Conservation (phyloP, 2,797 vertebrate genomes). For the Philypnodon macrostomus region DNA sequence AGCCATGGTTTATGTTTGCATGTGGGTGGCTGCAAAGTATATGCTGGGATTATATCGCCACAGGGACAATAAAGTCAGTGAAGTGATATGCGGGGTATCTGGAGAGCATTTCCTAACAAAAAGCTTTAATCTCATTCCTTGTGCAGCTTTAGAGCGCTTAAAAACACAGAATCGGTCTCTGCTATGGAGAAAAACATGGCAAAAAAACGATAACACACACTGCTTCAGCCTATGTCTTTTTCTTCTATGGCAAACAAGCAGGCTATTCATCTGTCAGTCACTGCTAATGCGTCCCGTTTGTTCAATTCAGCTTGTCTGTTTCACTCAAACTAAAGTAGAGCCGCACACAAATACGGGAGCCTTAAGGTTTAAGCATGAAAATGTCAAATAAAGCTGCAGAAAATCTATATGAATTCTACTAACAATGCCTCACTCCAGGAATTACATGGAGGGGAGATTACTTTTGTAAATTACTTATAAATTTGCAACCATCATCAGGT, state of each 20-base stretch:
- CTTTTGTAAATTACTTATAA: conserved; percentile 12
- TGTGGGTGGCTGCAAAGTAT: conserved; percentile 38
- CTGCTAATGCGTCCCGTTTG: conserved; percentile 46
- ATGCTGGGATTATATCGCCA: conserved; percentile 53
- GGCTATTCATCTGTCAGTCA: conserved; percentile 61
- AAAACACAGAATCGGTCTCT: conserved; percentile 49
- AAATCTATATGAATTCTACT: conserved; percentile 19
- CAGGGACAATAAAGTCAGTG: conserved; percentile 59
- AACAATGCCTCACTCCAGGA: conserved; percentile 29
- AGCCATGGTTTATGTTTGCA: conserved; percentile 33
- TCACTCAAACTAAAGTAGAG: conserved; percentile 43
- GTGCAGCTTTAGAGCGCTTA: conserved; percentile 35
- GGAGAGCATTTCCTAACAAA: conserved; percentile 49
- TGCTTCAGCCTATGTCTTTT: conserved; percentile 33
- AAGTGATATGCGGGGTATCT: conserved; percentile 60
- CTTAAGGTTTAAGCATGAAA: conserved; percentile 37
- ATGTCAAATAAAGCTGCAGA: conserved; percentile 19
- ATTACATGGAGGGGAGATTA: conserved; percentile 13
- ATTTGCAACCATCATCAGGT: neutral
- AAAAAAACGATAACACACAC: conserved; percentile 45
- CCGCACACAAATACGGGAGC: conserved; percentile 20
- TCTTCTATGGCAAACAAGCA: conserved; percentile 24
- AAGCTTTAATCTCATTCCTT: conserved; percentile 57
- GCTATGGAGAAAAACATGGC: conserved; percentile 48
- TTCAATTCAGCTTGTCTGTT: conserved; percentile 56